Evolutionary conservation across 2,113 vertebrate genomes (phyloP), one percentile per base, ranked within the genome.

Genomic region (Penelope pileata): DNA sequence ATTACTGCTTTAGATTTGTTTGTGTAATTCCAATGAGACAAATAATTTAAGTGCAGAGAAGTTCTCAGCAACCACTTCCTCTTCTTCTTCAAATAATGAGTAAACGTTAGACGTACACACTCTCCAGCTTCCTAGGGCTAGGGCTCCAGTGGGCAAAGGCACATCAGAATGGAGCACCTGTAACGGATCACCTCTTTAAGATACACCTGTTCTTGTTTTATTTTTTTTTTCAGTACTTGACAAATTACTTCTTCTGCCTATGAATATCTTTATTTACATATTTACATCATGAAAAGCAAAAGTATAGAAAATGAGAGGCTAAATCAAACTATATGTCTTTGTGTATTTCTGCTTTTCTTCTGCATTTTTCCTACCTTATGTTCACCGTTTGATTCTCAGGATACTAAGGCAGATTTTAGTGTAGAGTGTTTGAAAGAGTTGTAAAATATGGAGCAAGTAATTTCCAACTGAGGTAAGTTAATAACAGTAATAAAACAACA

Each of bases 381-480:
- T 83, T 86, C 62, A 54, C 50, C 45, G 36, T 66, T 83, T 70
- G 17, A 56, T 66, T 87, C 45, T 70, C 34, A 50, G 32, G 78
- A 83, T 70, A 75, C 45, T 36, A 66, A 87, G 38, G 54, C 13
- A 89, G 62, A 67, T 86, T 89, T 83, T 80, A 79, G 32, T 66
- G 45, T 50, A 66, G 48, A 40, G 21, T 54, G 36, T 59, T 69
- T 83, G 48, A 89, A 89, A 78, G 60, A 62, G 29, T 64, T 60
- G 45, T 80, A 83, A 94, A 92, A 87, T 87, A 75, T 4, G 4
- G 51, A 90, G 43, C 30, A 79, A 90, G 62, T 66, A 24, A 79
- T 83, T 83, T 87, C 86, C 78, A 87, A n/a, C 67, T 42, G 62
- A 66, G 50, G 53, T 87, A 62, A 79, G 50, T 90, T 94, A 94